Evolutionary conservation across 1,140 invertebrate species (phyloP), one percentile per base, ranked within the genome.

Genomic region (Heliconius hermathena): DNA sequence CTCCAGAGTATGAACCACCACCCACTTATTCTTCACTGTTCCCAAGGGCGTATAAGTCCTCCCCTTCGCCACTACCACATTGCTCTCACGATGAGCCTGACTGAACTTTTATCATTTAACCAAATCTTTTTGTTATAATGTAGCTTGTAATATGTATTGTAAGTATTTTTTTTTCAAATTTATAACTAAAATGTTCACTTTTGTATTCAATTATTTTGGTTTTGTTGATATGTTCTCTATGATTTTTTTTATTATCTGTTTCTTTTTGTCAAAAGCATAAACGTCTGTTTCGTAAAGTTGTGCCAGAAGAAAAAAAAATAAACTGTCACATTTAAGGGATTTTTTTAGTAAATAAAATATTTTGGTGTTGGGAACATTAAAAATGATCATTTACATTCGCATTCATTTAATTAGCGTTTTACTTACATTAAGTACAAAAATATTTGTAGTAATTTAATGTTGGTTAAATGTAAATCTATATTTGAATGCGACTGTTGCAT

Each of bases 11-110:
- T 84, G 93, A 94, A 38, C 91, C 91, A 0, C 93, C 93, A 0
- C 93, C 93, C 0, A 90, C 93, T 1, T 94, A 94, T 83, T 93
- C 91, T 77, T 93, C 93, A 1, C 85, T 94, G 0, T 94, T 94
- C 85, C 93, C 93, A 0, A 81, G 91, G 54, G 91, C 93, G n/a
- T 93, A 87, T 86, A 94, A 94, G 73, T 91, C 91, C 1, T 91
- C 90, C 8, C 89, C 91, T 2, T 90, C 90, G 0, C 90, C 93
- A 0, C 87, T 92, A 11, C 91, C 91, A 20, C 91, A 94, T 84
- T 93, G 91, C 90, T 94, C 93, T 20, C 90, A 93, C 79, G 88
- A 93, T 38, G 88, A 90, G 38, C 91, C 83, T 57, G 83, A 84
- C 72, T 84, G 83, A 84, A 71, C 46, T 71, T 73, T 41, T 77